Evolutionary conservation across 1,140 invertebrate species (phyloP), one percentile per base, ranked within the genome.

Genomic region (Pissodes strobi): DNA sequence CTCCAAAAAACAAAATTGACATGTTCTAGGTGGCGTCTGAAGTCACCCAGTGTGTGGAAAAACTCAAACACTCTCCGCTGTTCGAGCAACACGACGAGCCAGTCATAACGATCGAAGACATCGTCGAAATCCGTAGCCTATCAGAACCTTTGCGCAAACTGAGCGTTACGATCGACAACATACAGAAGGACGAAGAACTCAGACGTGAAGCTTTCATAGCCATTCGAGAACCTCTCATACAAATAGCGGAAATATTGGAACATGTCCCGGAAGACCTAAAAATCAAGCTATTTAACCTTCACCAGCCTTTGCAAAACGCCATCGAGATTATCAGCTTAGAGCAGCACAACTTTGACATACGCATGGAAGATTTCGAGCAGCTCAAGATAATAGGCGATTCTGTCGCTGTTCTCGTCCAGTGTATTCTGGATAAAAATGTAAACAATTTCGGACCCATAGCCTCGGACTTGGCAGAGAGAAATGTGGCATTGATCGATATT

Each of bases 311-410:
- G 13, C 53, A 67, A 34, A 71, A 75, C 57, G 69, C 68, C 21
- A 60, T 77, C 12, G 76, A 77, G 63, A 72, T 77, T 9, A 64
- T 75, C 30, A 69, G 60, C 8, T 61, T 77, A 23, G 76, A 77
- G 57, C 66, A 69, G 53, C 67, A 59, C 17, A 72, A 73, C 49
- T 62, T 66, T 9, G 73, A 76, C 22, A 72, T 76, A 25, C 23
- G 37, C 46, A 4, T 46, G 0, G 48, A 55, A 9, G 69, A 70
- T 17, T 62, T 70, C 5, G 55, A 58, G 27, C 30, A 49, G 9
- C 37, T 73, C 21, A 43, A 25, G 15, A 19, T 13, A 1, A 37
- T 73, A 4, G 65, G 55, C 9, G 61, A 66, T 21, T 1, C 27
- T 3, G 15, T 56, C 2, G 21, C 10, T 6, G 10, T 9, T 10